Conservation (phyloP, 2,797 vertebrate species). For the Sparus aurata region DNA sequence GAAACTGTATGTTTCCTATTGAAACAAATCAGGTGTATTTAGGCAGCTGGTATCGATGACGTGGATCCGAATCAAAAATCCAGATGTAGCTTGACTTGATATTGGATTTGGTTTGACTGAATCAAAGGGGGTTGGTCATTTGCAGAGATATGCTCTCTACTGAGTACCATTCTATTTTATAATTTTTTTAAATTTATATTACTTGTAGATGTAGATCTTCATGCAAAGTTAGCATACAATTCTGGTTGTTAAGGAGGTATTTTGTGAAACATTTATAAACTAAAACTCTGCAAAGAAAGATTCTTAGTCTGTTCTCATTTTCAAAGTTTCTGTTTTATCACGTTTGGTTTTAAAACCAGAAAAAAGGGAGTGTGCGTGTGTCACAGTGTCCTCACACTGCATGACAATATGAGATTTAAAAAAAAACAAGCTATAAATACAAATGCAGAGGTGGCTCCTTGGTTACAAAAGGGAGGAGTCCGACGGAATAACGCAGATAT, state of each 20-base stretch:
- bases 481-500: slow-evolving; percentile 1
- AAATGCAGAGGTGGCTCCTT: slow-evolving; percentile 69
- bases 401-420: slow-evolving; percentile 60
- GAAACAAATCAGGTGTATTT: no score
- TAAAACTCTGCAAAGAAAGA: not conserved
- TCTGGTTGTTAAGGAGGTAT: not conserved
- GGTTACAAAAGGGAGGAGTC: slow-evolving; percentile 51
- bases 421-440: slow-evolving; percentile 60
- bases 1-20: no score
- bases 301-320: not conserved
- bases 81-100: no score
- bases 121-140: no score
- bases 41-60: no score
- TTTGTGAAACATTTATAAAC: not conserved
- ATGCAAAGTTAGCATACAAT: not conserved
- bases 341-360: slow-evolving; percentile 6
- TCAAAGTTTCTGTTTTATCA: slow-evolving; percentile 10
- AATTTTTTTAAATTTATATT: no score
- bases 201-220: not conserved
- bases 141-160: no score
- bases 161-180: no score
- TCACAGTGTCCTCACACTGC: slow-evolving; percentile 46
- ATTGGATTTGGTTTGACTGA: no score
- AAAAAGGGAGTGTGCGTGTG: slow-evolving; percentile 23
- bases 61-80: no score